Evolutionary conservation across 2,113 vertebrate species (phyloP), one percentile per base, ranked within the genome.

Genomic region (Phaetusa simplex): DNA sequence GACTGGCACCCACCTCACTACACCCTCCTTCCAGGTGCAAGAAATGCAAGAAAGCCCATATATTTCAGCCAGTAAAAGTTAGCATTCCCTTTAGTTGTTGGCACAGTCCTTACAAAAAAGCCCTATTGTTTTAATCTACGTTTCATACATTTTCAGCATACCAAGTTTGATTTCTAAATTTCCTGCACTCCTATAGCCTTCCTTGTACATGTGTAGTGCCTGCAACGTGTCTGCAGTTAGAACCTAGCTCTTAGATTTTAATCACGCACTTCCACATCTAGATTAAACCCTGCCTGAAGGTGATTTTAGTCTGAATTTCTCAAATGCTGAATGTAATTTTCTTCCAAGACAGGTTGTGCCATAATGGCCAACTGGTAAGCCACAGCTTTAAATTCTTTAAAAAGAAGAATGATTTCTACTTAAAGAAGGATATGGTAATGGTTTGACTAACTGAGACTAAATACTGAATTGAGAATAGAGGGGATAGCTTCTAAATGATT

Each of bases 1-100:
- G 24, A 36, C n/a, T 0, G 8, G 36, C 7, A 11, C 12, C 14
- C 18, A 36, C 5, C 2, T 61, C 0, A 3, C 27, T 43, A 16
- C 6, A 4, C 4, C 6, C 52, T 82, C 49, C 66, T 36, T 24
- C 30, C 45, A 40, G 32, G 43, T 73, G 30, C 73, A 69, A 49
- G 43, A 49, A 77, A 78, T n/a, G 23, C 70, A 79, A 74, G 42
- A 40, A 84, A 55, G 49, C 50, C 14, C 73, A 45, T 3, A 0
- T 18, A 52, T 45, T 40, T 85, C 58, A 71, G n/a, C 58, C 11
- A 71, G 11, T 15, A 50, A 27, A 93, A 89, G 65, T 14, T 72
- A 74, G 22, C 32, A 52, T 26, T 88, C 43, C 67, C 64, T 74
- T 32, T 1, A 47, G 15, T 2, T 71, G 30, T 30, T 84, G 84